These are phyloP conservation scores for Barnardius zonarius DNA, from an alignment of 2,113 vertebrate genomes.

Conservation along the genomic window DNA sequence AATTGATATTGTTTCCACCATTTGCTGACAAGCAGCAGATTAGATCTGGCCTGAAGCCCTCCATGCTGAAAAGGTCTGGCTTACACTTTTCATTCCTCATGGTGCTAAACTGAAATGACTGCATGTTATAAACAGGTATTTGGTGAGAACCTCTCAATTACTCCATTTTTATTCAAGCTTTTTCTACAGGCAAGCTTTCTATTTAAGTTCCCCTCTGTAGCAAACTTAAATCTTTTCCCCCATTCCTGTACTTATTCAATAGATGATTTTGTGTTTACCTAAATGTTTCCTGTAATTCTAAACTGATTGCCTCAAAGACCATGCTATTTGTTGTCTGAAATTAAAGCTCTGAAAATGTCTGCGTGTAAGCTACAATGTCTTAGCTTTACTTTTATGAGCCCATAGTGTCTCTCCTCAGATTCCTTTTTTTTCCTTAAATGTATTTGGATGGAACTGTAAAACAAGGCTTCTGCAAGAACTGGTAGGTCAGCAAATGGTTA, in stretches of 20 bases:
- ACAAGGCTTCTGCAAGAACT: not conserved
- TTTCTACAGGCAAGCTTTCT: not conserved
- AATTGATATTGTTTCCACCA: not conserved
- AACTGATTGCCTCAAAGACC: not conserved
- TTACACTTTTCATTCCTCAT: not conserved
- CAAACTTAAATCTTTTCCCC: not conserved
- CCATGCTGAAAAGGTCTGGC: not conserved
- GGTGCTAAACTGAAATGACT: not conserved
- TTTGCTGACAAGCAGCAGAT: not conserved
- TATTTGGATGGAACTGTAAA: not conserved
- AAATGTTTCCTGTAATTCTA: not conserved
- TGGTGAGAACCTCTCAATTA: not conserved
- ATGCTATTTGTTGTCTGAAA: not conserved
- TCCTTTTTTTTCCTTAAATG: not conserved
- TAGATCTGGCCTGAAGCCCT: not conserved
- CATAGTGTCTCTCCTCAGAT: not conserved
- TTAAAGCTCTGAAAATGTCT: conserved; percentile 30
- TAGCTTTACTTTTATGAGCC: not conserved
- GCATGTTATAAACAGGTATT: not conserved
- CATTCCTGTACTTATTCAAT: not conserved
- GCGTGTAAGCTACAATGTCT: not conserved
- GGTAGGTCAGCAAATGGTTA: not conserved
- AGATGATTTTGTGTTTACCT: not conserved
- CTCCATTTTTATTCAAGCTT: not conserved
- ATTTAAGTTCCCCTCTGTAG: not conserved